Conservation (phyloP, 2,113 vertebrate species). For the Vidua chalybeata region DNA sequence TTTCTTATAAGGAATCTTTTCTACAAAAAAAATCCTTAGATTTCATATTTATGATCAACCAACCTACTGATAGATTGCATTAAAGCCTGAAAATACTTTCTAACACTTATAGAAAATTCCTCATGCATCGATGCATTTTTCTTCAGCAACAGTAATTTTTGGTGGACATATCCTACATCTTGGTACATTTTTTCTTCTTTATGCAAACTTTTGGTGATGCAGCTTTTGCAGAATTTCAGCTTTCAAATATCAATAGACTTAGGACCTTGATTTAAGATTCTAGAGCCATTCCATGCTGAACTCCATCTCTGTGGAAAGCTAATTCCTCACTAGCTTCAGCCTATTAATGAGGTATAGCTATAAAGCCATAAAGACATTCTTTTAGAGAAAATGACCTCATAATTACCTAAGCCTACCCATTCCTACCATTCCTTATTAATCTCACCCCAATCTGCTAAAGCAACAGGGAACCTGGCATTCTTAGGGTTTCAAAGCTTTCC, state of each 20-base stretch:
- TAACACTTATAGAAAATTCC: neutral
- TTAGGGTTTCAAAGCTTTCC: neutral
- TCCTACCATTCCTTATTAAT: neutral
- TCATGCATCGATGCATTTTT: neutral
- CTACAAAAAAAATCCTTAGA: neutral
- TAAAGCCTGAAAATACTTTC: neutral
- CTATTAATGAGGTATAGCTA: neutral
- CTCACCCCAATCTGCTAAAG: accelerated
- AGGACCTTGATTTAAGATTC: neutral
- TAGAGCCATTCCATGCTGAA: neutral
- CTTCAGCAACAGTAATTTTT: neutral
- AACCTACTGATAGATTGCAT: neutral
- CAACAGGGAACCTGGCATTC: neutral
- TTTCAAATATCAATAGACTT: neutral
- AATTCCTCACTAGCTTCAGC: neutral
- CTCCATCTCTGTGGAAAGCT: neutral
- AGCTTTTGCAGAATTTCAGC: neutral
- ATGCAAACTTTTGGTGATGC: neutral
- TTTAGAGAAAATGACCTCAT: neutral
- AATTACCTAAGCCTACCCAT: neutral
- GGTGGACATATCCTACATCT: neutral
- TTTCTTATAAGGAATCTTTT: neutral
- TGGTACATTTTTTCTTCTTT: neutral
- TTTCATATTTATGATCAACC: neutral
- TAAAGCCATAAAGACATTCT: neutral